Conservation (phyloP, 1,140 invertebrate genomes). For the Philotrypesis tridentata region DNA sequence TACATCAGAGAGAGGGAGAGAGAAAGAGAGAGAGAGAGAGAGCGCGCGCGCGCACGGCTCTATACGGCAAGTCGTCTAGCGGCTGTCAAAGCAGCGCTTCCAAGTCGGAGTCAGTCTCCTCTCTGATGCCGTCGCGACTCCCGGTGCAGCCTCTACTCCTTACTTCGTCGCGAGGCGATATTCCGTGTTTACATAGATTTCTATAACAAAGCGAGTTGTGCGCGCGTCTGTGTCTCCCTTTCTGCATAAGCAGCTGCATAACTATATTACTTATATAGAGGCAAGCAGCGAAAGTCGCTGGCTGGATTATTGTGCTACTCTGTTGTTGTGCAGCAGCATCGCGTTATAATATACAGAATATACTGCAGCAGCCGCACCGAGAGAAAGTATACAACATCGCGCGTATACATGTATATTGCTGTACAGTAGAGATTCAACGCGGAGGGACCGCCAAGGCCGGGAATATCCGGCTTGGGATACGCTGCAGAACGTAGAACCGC, state of each 20-base stretch:
- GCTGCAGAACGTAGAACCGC: not conserved
- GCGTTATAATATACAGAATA: no score
- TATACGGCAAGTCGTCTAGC: not conserved
- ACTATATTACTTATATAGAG: no score
- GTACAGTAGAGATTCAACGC: not conserved
- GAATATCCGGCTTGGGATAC: not conserved
- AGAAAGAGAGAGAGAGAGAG: no score
- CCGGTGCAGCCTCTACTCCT: not conserved
- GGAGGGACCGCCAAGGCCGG: not conserved
- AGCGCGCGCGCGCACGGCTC: not conserved
- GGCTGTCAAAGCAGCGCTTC: not conserved
- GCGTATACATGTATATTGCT: not conserved
- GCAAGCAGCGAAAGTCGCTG: not conserved
- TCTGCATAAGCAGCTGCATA: no score
- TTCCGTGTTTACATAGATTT: no score
- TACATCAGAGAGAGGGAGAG: no score
- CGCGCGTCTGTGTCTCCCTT: no score
- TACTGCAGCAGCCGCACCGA: no score
- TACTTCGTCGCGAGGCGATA: no score
- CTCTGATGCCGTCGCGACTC: not conserved
- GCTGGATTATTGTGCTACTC: no score
- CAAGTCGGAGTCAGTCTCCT: not conserved
- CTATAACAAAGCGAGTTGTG: no score
- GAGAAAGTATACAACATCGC: not conserved
- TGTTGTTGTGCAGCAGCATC: no score